phyloP scores from a whole-genome alignment of 2,888 invertebrate genomes.

The Orthonevra nobilis region DNA sequence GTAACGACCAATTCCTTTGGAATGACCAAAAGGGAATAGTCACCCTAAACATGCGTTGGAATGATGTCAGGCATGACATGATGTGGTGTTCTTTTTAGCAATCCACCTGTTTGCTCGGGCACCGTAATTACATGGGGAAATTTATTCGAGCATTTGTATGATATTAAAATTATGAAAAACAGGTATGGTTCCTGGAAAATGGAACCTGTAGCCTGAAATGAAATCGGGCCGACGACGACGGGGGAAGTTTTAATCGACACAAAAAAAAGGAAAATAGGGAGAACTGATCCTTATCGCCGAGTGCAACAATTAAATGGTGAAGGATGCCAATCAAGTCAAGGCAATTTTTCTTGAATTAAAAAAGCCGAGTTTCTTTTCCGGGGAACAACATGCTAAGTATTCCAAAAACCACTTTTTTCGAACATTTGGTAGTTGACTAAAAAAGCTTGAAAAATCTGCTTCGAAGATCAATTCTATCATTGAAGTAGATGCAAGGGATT shows the following conservation, averaged over 20 bases:
- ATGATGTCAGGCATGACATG: conserved; percentile 48
- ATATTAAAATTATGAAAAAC: conserved; percentile 60
- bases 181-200: conserved; percentile 55
- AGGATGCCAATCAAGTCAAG: no score
- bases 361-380: no score
- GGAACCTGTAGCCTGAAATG: no score
- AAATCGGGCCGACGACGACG: no score
- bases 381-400: no score
- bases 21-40: not conserved
- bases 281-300: conserved; percentile 40
- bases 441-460: no score
- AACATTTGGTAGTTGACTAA: no score
- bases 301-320: not conserved
- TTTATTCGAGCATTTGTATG: conserved; percentile 68
- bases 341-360: no score
- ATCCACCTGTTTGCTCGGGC: conserved; percentile 62
- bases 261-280: conserved; percentile 3
- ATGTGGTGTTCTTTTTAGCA: conserved; percentile 36
- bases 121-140: conserved; percentile 54
- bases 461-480: no score
- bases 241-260: no score
- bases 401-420: no score
- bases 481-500: no score
- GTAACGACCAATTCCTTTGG: conserved; percentile 21
- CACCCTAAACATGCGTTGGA: conserved; percentile 7